Evolutionary conservation across 2,797 vertebrate species (phyloP).

Genomic region (Oryzias dopingdopingensis): DNA sequence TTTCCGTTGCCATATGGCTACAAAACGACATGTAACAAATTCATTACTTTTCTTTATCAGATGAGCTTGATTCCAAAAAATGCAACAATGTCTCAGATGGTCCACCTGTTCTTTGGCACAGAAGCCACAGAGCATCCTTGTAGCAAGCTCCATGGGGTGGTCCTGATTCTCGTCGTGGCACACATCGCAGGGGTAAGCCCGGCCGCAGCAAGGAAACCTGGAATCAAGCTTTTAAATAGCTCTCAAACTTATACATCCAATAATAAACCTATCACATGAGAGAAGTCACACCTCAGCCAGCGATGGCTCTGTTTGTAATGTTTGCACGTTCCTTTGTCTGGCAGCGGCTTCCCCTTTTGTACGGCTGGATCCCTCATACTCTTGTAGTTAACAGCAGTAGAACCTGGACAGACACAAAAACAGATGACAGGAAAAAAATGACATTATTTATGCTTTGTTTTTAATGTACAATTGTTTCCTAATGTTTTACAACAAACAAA

Average conservation of each 20-base stretch:
- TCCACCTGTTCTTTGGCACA: conserved; percentile 85
- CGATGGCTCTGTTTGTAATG: conserved; percentile 84
- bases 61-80: not conserved
- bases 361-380: conserved; percentile 74
- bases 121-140: conserved; percentile 82
- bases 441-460: not conserved
- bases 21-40: conserved; percentile 1
- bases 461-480: not conserved
- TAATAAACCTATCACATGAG: not conserved
- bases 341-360: conserved; percentile 82
- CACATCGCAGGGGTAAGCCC: conserved; percentile 79
- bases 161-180: conserved; percentile 83
- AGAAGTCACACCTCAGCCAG: conserved; percentile 77
- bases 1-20: conserved; percentile 78
- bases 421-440: not conserved
- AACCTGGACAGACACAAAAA: conserved; percentile 44
- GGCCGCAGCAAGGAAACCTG: conserved; percentile 85
- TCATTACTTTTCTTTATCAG: not conserved
- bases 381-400: conserved; percentile 42
- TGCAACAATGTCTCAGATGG: not conserved
- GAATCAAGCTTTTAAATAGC: not conserved
- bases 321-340: conserved; percentile 79
- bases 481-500: no score
- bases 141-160: conserved; percentile 83
- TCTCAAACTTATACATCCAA: not conserved